Conservation (phyloP, 2,888 invertebrate genomes). For the Amblyteles armatorius region DNA sequence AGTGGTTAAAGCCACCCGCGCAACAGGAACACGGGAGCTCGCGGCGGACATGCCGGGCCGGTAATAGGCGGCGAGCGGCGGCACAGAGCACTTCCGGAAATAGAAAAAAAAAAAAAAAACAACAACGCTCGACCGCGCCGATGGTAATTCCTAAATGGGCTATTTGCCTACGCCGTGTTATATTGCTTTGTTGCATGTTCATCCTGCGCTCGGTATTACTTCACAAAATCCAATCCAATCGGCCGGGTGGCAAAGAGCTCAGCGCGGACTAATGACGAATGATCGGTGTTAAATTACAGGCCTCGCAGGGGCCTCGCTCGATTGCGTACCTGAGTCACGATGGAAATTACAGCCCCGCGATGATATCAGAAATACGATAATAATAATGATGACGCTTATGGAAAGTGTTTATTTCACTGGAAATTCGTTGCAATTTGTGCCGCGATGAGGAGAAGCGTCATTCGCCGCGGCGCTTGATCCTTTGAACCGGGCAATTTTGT, state of each 20-base stretch:
- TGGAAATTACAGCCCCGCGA: slow-evolving; percentile 26
- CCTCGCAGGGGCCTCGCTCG: background rate
- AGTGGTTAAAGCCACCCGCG: slow-evolving; percentile 51
- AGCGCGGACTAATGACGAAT: slow-evolving; percentile 38
- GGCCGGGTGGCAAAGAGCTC: background rate
- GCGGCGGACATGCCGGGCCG: slow-evolving; percentile 3
- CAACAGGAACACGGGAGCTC: slow-evolving; percentile 29
- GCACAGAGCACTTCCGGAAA: slow-evolving; percentile 49
- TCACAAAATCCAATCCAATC: slow-evolving; percentile 36
- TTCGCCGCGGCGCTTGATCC: too few species aligned
- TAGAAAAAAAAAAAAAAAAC: slow-evolving; percentile 40
- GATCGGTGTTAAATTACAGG: slow-evolving; percentile 56
- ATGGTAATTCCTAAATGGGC: slow-evolving; percentile 47
- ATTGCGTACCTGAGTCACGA: slow-evolving; percentile 31
- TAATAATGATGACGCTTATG: background rate
- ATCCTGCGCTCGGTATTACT: slow-evolving; percentile 10
- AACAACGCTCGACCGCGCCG: slow-evolving; percentile 15
- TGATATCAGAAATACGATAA: background rate
- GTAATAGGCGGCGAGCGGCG: background rate
- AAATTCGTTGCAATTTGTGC: background rate
- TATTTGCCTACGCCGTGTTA: slow-evolving; percentile 19
- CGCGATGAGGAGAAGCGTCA: too few species aligned
- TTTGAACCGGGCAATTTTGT: too few species aligned
- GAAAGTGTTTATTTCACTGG: background rate
- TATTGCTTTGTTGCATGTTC: slow-evolving; percentile 51